Evolutionary conservation across 2,113 vertebrate species (phyloP).

Genomic region (Ceratotherium simum): DNA sequence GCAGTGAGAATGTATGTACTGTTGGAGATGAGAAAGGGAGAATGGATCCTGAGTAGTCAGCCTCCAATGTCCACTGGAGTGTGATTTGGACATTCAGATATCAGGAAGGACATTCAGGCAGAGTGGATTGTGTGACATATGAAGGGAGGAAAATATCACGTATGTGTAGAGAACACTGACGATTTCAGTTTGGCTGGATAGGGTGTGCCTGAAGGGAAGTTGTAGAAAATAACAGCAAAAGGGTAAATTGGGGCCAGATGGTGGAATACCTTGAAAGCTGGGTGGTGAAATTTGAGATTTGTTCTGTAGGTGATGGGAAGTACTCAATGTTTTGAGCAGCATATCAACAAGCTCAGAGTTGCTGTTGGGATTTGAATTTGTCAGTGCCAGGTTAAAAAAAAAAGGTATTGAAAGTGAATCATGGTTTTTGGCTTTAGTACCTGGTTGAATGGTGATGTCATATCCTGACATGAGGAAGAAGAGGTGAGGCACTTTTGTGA

Average conservation of each 20-base stretch:
- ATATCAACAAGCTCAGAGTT: neutral
- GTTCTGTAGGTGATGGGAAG: neutral
- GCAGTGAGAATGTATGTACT: neutral
- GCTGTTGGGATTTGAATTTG: slow-evolving; percentile 14
- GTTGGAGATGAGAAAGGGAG: neutral
- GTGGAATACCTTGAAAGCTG: neutral
- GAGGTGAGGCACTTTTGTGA: neutral
- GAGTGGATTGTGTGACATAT: neutral
- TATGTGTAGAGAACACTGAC: neutral
- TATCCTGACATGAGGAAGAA: neutral
- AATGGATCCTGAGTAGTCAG: neutral
- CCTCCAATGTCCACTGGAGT: neutral
- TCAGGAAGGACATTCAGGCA: neutral
- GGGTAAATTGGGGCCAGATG: neutral
- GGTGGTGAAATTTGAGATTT: neutral
- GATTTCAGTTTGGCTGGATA: neutral
- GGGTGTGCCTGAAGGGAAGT: neutral
- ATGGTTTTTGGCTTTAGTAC: neutral
- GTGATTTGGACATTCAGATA: neutral
- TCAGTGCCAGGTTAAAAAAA: neutral
- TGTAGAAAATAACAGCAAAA: neutral
- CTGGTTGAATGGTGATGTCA: neutral
- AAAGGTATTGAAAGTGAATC: neutral
- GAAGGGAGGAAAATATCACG: neutral
- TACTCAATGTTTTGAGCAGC: neutral